Evolutionary conservation across 1,140 invertebrate genomes (phyloP).

Genomic region (Euura saliciscinereae): DNA sequence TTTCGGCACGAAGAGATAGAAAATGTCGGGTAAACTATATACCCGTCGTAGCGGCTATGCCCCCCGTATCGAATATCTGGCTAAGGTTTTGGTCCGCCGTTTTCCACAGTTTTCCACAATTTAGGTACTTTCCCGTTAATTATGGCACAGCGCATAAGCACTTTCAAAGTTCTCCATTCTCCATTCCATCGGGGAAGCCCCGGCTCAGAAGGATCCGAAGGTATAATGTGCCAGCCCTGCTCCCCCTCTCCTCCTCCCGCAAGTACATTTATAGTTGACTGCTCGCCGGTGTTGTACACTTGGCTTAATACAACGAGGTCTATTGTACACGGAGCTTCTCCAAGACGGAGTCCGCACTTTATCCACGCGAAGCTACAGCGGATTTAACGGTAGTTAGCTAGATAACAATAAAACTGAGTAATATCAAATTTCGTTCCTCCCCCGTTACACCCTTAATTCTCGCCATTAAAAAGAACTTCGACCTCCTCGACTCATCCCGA

Average conservation of each 20-base stretch:
- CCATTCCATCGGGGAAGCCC: neutral
- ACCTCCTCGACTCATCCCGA: no score
- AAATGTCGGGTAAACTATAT: neutral
- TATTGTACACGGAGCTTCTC: neutral
- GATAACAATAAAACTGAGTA: no score
- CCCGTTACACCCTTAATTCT: no score
- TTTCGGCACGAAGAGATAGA: neutral
- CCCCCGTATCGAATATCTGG: neutral
- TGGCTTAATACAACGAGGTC: conserved; percentile 4
- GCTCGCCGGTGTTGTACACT: neutral
- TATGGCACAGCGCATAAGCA: conserved; percentile 27
- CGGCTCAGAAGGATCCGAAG: neutral
- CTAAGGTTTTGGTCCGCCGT: conserved; percentile 9
- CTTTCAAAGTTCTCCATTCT: conserved; percentile 21
- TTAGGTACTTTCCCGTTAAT: conserved; percentile 25
- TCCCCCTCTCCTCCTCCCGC: neutral
- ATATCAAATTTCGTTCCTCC: no score
- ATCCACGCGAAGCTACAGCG: no score
- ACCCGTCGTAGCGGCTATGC: neutral
- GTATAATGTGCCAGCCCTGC: neutral
- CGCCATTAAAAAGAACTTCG: no score
- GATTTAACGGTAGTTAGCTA: no score
- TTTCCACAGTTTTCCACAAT: conserved; percentile 23
- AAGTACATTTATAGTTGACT: conserved; percentile 3
- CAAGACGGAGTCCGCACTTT: no score